phyloP scores from a whole-genome alignment of 2,113 vertebrate genomes.

The Athene noctua region DNA sequence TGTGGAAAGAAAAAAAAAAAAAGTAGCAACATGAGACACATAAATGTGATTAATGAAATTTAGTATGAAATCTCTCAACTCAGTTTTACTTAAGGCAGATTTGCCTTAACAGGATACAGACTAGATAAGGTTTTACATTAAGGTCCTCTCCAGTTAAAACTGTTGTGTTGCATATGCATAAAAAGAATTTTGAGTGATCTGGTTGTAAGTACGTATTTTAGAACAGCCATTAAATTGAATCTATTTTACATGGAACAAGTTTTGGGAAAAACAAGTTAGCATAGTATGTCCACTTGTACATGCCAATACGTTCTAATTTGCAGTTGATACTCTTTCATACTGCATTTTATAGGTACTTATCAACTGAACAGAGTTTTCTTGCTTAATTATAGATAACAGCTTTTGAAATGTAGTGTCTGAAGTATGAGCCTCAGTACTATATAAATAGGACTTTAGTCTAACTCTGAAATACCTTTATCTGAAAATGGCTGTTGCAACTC shows the following conservation, averaged over 20 bases:
- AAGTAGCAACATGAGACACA: not conserved
- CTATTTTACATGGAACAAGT: not conserved
- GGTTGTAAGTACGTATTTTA: not conserved
- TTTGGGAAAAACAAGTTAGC: not conserved
- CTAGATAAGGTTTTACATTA: not conserved
- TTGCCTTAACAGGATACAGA: not conserved
- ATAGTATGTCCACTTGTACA: not conserved
- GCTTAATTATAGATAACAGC: not conserved
- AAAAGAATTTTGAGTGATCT: not conserved
- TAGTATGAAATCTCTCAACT: not conserved
- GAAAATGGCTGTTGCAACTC: not conserved
- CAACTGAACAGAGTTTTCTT: accelerated
- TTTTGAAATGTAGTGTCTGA: not conserved
- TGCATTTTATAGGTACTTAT: not conserved
- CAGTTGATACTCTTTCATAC: not conserved
- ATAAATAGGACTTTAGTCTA: not conserved
- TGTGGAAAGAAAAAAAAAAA: not conserved
- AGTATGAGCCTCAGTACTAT: not conserved
- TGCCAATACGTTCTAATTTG: not conserved
- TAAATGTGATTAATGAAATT: not conserved
- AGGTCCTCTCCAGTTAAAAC: not conserved
- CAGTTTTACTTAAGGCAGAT: not conserved
- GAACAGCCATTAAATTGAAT: not conserved
- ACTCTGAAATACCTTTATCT: not conserved
- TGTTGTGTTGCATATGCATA: not conserved